A percentile compares a stretch with the other conserved stretches of the same genome.
Conservation (phyloP, 2,113 vertebrate species). For the Dasyprocta punctata region DNA sequence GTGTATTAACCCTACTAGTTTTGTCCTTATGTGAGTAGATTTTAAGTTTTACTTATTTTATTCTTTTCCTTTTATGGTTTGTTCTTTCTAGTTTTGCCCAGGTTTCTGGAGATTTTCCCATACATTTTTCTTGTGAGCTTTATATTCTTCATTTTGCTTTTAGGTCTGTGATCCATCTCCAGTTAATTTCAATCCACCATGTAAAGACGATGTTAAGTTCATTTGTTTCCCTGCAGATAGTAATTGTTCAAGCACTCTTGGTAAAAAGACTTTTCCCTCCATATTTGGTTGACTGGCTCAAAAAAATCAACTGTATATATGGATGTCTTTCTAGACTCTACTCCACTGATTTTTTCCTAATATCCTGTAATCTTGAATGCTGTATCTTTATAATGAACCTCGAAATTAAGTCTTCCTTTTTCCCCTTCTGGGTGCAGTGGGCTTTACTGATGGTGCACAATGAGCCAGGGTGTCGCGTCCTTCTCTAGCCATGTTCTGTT, state of each 20-base stretch:
- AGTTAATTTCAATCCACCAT: neutral
- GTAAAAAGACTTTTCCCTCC: neutral
- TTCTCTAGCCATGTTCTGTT: too few relatives aligned
- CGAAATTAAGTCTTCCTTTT: neutral
- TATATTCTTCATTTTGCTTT: neutral
- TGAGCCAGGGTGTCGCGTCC: too few relatives aligned
- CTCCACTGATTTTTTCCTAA: neutral
- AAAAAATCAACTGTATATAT: neutral
- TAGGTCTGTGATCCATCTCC: neutral
- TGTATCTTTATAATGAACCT: neutral
- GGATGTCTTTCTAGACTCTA: neutral
- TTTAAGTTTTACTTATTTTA: neutral
- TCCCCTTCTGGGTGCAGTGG: too few relatives aligned
- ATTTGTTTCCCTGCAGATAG: neutral
- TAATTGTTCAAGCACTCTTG: neutral
- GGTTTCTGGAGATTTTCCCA: neutral
- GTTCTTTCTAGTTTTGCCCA: neutral
- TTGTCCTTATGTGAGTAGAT: neutral
- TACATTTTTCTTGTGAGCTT: neutral
- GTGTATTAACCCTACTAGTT: neutral
- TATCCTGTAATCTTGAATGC: neutral
- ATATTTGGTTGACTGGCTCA: neutral
- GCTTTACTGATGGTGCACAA: too few relatives aligned
- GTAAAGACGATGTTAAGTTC: neutral
- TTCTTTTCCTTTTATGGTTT: neutral